A percentile compares a stretch with the other conserved stretches of the same genome.
Evolutionary conservation across 1,140 invertebrate species (phyloP).

Genomic region (Rhynchophorus ferrugineus): DNA sequence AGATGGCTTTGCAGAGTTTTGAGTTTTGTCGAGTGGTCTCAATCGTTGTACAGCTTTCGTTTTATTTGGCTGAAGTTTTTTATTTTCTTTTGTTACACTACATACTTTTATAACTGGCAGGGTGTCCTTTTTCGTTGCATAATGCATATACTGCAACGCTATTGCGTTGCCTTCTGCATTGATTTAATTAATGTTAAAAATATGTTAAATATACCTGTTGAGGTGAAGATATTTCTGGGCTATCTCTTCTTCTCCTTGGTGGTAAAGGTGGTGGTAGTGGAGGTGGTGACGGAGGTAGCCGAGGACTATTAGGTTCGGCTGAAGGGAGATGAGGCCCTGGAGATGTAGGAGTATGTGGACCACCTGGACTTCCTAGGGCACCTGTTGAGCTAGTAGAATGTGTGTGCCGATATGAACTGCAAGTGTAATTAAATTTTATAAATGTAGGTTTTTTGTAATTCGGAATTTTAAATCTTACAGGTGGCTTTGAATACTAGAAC

Average conservation of each 20-base stretch:
- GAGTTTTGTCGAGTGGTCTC: too few species aligned
- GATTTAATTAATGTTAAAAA: too few species aligned
- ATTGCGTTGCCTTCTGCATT: too few species aligned
- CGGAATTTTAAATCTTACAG: slow-evolving; percentile 23
- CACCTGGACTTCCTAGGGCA: slow-evolving; percentile 38
- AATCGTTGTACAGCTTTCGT: too few species aligned
- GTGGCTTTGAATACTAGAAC: slow-evolving; percentile 9
- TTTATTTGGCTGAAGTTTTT: too few species aligned
- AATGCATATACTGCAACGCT: too few species aligned
- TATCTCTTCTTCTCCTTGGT: slow-evolving; percentile 52
- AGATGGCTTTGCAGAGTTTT: too few species aligned
- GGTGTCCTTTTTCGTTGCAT: too few species aligned
- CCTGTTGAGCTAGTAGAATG: slow-evolving; percentile 31
- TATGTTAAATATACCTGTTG: slow-evolving; percentile 50
- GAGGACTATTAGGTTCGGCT: slow-evolving; percentile 43
- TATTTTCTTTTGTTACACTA: too few species aligned
- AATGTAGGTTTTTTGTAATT: too few species aligned
- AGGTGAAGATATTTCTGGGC: slow-evolving; percentile 48
- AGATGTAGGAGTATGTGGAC: slow-evolving; percentile 44
- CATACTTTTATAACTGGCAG: too few species aligned
- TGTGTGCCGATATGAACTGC: slow-evolving; percentile 24
- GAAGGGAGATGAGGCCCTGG: slow-evolving; percentile 45
- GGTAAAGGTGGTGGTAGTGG: slow-evolving; percentile 50
- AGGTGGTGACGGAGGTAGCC: slow-evolving; percentile 39
- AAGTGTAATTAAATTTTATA: too few species aligned